Evolutionary conservation across 2,888 invertebrate genomes (phyloP), one percentile per base, ranked within the genome.

Genomic region (Leucozona laternaria): DNA sequence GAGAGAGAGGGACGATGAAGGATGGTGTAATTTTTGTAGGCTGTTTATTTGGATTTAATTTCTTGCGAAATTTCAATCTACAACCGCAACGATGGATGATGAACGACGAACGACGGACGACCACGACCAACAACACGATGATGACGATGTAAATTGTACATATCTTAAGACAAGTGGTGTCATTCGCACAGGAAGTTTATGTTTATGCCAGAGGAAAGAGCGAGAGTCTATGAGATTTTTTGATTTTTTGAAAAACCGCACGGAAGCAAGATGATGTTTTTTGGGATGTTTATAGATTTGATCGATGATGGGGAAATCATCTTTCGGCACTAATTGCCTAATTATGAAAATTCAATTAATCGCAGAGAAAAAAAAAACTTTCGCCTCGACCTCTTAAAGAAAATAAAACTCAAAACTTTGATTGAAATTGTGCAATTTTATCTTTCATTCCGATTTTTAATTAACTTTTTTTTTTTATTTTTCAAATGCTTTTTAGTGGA

Each of bases 111-210:
- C n/a, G 50, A 28, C 20, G 43, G 13, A 34, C 5, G 20, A 28
- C 43, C 3, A 58, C 17, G 20, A 53, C 37, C 53, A 60, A 25
- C 68, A 55, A 20, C 45, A 76, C 53, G 58, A 68, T 25, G 58
- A 45, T 25, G 58, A 45, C 31, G 60, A 45, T 62, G 66, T 55
- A n/a, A 8, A 62, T n/a, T n/a, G n/a, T n/a, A n/a, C n/a, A 13
- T 10, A 76, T 66, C 53, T 25, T 62, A 58, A 77, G 70, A 45
- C 57, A 75, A 13, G 31, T 48, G 68, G 66, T 82, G 82, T 86
- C 79, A 71, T 82, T 86, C 79, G 78, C 86, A 86, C 86, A 86
- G 86, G 86, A 86, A 86, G 86, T 86, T 86, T 86, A 86, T 86
- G 82, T 86, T 86, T 70, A 82, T 75, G 60, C 60, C 86, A 79